Conservation (phyloP, 2,888 invertebrate species). For the Stramonita haemastoma region DNA sequence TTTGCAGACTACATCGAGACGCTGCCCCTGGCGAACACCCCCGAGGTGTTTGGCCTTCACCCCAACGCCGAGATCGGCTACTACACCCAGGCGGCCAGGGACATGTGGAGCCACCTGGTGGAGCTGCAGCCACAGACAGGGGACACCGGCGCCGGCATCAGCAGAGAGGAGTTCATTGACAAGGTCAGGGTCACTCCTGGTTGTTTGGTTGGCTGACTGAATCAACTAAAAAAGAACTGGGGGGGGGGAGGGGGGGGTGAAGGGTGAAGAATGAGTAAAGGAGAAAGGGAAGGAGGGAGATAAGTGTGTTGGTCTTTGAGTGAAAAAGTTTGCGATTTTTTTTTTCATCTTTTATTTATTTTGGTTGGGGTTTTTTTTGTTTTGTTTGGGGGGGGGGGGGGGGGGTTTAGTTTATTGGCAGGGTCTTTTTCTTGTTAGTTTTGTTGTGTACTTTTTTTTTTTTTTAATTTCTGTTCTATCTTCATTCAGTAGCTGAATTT, state of each 20-base stretch:
- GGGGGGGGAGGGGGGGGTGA: too few species aligned
- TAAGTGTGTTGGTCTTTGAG: too few species aligned
- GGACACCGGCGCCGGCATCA: constrained; percentile 83
- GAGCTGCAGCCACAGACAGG: constrained; percentile 94
- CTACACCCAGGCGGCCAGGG: constrained; percentile 90
- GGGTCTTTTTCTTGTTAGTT: neutral
- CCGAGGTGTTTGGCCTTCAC: constrained; percentile 94
- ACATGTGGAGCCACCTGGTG: constrained; percentile 91
- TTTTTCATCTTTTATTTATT: too few species aligned
- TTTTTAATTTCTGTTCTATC: too few species aligned
- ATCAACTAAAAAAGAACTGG: too few species aligned
- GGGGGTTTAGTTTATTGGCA: too few species aligned
- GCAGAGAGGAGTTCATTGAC: constrained; percentile 91
- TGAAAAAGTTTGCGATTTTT: too few species aligned
- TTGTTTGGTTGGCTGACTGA: neutral
- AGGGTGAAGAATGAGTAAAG: too few species aligned
- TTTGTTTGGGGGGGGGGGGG: too few species aligned
- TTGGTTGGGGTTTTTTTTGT: too few species aligned
- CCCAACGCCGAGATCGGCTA: constrained; percentile 97
- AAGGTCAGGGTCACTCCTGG: constrained; percentile 55
- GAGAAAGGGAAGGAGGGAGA: too few species aligned
- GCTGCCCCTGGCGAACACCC: constrained; percentile 89
- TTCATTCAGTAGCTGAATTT: too few species aligned
- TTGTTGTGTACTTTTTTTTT: neutral
- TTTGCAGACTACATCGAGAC: constrained; percentile 86